Evolutionary conservation across 2,888 invertebrate species (phyloP).

Genomic region (Lasioglossum pauxillum): DNA sequence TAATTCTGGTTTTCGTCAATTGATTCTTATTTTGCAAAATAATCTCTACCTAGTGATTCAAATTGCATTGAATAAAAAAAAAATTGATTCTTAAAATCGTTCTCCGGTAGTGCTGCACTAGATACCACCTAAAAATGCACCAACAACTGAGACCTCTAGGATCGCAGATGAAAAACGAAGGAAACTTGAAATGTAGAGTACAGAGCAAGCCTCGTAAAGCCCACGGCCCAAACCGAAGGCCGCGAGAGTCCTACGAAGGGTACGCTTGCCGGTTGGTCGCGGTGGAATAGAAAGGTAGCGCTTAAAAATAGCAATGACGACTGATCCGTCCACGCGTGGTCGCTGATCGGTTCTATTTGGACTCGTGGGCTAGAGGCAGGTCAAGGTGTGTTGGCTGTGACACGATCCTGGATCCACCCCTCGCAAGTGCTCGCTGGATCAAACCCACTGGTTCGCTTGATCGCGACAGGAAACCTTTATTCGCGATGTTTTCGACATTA

Average conservation of each 20-base stretch:
- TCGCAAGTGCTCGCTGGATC: slow-evolving; percentile 2
- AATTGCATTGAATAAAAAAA: no score
- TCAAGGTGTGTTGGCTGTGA: slow-evolving; percentile 51
- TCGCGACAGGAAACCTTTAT: not conserved
- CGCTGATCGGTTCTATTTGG: slow-evolving; percentile 53
- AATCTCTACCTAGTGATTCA: no score
- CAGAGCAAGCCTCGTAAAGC: not conserved
- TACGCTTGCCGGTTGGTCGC: slow-evolving; percentile 6
- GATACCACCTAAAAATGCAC: no score
- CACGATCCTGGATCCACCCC: slow-evolving; percentile 56
- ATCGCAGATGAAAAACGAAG: not conserved
- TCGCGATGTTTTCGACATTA: no score
- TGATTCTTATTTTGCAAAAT: no score
- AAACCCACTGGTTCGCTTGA: not conserved
- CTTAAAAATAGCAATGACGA: slow-evolving; percentile 71
- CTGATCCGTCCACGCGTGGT: slow-evolving; percentile 62
- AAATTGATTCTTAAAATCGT: no score
- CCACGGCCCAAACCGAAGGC: slow-evolving; percentile 4
- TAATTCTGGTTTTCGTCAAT: no score
- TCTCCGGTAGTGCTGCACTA: no score
- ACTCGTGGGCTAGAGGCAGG: slow-evolving; percentile 65
- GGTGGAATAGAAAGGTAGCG: slow-evolving; percentile 63
- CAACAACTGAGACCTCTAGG: no score
- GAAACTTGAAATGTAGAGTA: not conserved
- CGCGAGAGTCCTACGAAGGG: slow-evolving; percentile 42